phyloP scores from a whole-genome alignment of 1,140 invertebrate genomes.

The Microplitis mediator region DNA sequence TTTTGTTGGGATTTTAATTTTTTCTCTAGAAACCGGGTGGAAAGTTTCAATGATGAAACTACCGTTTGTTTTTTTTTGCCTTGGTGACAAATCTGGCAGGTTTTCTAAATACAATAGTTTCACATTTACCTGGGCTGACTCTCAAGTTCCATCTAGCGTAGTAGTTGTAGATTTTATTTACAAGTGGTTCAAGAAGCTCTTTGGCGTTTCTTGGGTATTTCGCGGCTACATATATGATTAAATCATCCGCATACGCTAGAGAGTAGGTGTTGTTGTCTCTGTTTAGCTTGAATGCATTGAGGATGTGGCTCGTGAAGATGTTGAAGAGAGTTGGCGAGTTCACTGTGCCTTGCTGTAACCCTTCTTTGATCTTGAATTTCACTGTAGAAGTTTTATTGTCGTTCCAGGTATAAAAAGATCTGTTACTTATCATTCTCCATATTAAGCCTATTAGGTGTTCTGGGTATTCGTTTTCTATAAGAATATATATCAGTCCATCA shows the following conservation, averaged over 20 bases:
- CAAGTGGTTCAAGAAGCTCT: slow-evolving; percentile 6
- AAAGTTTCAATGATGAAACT: background rate
- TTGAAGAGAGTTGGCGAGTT: slow-evolving; percentile 31
- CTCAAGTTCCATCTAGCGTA: slow-evolving; percentile 27
- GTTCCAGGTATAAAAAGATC: slow-evolving; percentile 2
- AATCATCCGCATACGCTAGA: slow-evolving; percentile 24
- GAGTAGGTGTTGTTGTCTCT: background rate
- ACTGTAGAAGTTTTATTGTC: background rate
- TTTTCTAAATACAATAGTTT: slow-evolving; percentile 27
- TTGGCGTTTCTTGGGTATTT: background rate
- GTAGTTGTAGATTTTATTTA: slow-evolving; percentile 5
- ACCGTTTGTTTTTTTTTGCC: background rate
- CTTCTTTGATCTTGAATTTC: slow-evolving; percentile 19
- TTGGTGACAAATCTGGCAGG: background rate
- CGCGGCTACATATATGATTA: slow-evolving; percentile 11
- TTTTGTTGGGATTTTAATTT: background rate
- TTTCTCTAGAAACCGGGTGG: background rate
- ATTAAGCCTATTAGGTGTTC: slow-evolving; percentile 3
- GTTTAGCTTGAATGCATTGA: slow-evolving; percentile 13
- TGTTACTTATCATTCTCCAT: slow-evolving; percentile 7
- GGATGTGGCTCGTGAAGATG: slow-evolving; percentile 17
- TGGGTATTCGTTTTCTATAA: slow-evolving; percentile 20
- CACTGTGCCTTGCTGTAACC: slow-evolving; percentile 31
- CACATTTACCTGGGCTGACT: slow-evolving; percentile 12
- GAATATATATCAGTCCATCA: background rate